Conservation (phyloP, 2,797 vertebrate species). For the Heliangelus exortis region DNA sequence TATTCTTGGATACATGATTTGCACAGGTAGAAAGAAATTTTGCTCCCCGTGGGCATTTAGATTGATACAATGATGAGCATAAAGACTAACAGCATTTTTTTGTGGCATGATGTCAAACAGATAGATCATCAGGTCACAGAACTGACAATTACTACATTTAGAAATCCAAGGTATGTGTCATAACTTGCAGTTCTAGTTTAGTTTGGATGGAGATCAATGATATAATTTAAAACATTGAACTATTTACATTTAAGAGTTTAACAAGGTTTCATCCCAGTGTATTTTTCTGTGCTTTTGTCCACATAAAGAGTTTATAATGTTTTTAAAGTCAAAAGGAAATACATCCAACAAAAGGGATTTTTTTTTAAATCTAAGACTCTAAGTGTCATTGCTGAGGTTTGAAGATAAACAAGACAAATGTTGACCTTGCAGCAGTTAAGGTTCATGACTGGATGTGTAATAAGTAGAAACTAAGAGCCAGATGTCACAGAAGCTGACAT, state of each 20-base stretch:
- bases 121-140: neutral
- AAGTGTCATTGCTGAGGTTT: neutral
- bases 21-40: neutral
- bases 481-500: neutral
- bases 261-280: neutral
- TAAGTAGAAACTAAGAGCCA: conserved; percentile 7
- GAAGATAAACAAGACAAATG: conserved; percentile 33
- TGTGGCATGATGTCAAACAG: neutral
- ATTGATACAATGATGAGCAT: neutral
- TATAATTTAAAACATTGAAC: neutral
- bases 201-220: neutral
- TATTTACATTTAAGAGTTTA: neutral
- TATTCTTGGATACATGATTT: neutral
- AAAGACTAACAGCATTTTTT: neutral
- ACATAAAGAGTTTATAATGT: neutral
- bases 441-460: neutral
- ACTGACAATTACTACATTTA: neutral
- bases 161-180: neutral
- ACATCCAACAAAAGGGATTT: neutral
- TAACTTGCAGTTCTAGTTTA: neutral
- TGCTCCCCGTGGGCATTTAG: neutral
- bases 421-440: conserved; percentile 13
- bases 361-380: neutral
- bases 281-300: neutral
- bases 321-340: conserved; percentile 1